Conservation (phyloP, 2,113 vertebrate genomes). For the Theropithecus gelada region DNA sequence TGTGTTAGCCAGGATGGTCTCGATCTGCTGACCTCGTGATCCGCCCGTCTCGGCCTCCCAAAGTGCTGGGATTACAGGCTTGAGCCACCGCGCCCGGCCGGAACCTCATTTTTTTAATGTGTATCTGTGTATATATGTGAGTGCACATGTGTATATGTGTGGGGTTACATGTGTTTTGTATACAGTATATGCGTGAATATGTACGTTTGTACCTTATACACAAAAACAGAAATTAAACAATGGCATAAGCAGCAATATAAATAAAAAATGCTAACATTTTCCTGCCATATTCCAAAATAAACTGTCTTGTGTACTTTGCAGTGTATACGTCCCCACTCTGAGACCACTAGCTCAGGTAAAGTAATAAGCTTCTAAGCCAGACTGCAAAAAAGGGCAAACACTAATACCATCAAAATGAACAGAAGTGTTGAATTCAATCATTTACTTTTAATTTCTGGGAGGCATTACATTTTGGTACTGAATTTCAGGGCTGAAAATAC, state of each 20-base stretch:
- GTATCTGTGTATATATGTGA: no score
- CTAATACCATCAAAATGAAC: background rate
- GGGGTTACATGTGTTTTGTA: no score
- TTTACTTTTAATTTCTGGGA: background rate
- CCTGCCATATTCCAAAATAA: slow-evolving; percentile 5
- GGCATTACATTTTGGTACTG: background rate
- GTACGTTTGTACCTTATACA: background rate
- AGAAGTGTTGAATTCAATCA: background rate
- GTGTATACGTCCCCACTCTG: background rate
- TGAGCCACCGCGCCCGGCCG: no score
- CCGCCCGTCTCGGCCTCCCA: no score
- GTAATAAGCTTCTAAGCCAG: background rate
- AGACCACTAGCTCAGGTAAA: background rate
- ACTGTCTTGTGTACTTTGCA: background rate
- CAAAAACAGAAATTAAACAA: slow-evolving; percentile 16
- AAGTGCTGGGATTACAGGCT: no score
- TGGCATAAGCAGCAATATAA: background rate
- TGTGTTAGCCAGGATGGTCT: no score
- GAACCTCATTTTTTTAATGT: background rate
- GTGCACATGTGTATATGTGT: background rate
- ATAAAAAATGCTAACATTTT: background rate
- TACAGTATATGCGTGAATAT: background rate
- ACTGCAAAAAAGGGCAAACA: background rate
- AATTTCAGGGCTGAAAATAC: background rate
- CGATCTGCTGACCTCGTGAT: no score